Evolutionary conservation across 2,888 invertebrate genomes (phyloP).

Genomic region (Dichetophora obliterata): DNA sequence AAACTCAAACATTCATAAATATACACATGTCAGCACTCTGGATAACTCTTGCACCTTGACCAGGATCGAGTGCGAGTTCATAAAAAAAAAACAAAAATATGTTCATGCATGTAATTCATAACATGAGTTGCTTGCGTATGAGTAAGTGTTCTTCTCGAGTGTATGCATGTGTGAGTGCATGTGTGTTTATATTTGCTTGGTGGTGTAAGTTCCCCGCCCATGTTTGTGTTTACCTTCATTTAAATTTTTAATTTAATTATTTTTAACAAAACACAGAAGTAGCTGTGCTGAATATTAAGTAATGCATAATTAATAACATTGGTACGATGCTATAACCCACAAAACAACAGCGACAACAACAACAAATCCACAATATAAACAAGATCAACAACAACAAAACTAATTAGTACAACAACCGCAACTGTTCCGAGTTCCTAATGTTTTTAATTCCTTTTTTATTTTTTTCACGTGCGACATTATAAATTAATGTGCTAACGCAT

Average conservation of each 20-base stretch:
- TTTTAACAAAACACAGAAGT: not conserved
- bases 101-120: no score
- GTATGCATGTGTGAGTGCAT: not conserved
- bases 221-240: not conserved
- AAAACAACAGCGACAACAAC: not conserved
- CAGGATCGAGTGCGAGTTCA: no score
- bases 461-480: no score
- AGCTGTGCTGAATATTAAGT: not conserved
- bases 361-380: not conserved
- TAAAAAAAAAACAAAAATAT: no score
- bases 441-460: no score
- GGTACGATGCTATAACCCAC: not conserved
- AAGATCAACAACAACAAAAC: not conserved
- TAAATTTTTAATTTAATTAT: slow-evolving; percentile 32
- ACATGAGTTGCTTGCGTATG: not conserved
- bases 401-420: not conserved
- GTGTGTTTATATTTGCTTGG: not conserved
- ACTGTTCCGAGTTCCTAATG: not conserved
- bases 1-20: no score
- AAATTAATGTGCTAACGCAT: no score
- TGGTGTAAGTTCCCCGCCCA: not conserved
- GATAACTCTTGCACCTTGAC: no score
- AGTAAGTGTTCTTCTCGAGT: not conserved
- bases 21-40: no score
- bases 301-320: slow-evolving; percentile 27